phyloP scores from a whole-genome alignment of 2,797 vertebrate species.

The Varecia variegata region DNA sequence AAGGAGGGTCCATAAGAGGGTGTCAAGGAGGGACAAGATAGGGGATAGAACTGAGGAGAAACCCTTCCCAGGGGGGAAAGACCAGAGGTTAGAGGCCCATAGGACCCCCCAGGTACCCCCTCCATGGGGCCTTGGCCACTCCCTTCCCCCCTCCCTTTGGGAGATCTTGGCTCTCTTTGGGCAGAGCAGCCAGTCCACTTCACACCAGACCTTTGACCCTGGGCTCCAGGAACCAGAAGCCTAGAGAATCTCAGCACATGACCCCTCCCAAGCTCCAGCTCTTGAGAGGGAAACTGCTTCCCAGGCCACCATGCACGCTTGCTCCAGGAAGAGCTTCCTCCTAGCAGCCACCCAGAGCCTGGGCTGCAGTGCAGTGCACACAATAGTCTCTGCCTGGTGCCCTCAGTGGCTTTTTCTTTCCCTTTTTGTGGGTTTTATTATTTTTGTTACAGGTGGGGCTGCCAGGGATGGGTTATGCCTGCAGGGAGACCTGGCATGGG shows the following conservation, averaged over 20 bases:
- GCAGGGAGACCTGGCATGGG: background rate
- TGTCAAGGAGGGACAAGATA: background rate
- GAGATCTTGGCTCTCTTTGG: background rate
- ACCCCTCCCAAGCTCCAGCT: background rate
- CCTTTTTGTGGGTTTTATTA: conserved; percentile 55
- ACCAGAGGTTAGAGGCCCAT: background rate
- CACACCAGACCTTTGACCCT: background rate
- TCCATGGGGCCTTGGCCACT: background rate
- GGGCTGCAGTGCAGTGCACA: background rate
- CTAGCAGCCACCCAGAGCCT: background rate
- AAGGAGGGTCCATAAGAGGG: background rate
- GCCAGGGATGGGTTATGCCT: conserved; percentile 31
- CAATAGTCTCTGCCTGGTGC: background rate
- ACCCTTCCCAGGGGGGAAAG: background rate
- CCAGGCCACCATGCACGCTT: background rate
- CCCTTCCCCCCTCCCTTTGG: background rate
- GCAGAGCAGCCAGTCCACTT: background rate
- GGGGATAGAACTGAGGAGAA: background rate
- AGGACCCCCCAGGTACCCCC: too few relatives aligned
- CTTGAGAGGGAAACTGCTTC: background rate
- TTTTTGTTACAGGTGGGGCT: conserved; percentile 55
- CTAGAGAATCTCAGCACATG: background rate
- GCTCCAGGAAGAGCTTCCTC: background rate
- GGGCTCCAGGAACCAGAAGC: conserved; percentile 26
- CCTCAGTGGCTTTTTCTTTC: background rate